phyloP scores from a whole-genome alignment of 1,140 invertebrate species.

The Sarcophaga peregrina region DNA sequence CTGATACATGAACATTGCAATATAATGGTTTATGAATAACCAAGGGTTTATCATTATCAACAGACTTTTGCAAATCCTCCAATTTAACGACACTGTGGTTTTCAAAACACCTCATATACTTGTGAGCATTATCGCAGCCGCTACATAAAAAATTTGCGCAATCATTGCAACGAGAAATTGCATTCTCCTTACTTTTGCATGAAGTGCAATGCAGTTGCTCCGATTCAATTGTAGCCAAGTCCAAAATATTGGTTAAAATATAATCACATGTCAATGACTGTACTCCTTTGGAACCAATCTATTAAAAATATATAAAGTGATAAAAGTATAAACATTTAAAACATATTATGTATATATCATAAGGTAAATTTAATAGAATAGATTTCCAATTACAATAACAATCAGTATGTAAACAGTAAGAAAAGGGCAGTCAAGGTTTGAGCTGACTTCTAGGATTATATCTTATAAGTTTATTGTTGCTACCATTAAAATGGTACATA shows the following conservation, averaged over 20 bases:
- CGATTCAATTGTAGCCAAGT: constrained; percentile 83
- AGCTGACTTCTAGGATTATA: background rate
- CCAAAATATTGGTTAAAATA: constrained; percentile 85
- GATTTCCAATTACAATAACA: background rate
- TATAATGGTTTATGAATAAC: constrained; percentile 86
- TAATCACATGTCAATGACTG: constrained; percentile 83
- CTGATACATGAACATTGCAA: constrained; percentile 79
- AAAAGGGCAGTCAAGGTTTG: background rate
- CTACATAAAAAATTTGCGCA: constrained; percentile 93
- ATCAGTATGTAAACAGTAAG: too few relatives aligned
- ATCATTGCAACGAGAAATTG: constrained; percentile 90
- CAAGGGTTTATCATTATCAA: constrained; percentile 71
- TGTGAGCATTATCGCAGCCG: constrained; percentile 93
- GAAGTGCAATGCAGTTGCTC: constrained; percentile 84
- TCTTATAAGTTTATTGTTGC: too few relatives aligned
- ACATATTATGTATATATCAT: background rate
- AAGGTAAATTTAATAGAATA: background rate
- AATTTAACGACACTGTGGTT: constrained; percentile 89
- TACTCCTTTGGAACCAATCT: constrained; percentile 78
- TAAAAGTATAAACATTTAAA: background rate
- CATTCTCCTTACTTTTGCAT: constrained; percentile 89
- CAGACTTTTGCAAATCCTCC: constrained; percentile 83
- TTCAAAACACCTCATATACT: constrained; percentile 94
- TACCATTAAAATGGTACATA: too few relatives aligned
- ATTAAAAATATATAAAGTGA: background rate